Percentiles rank a stretch among this genome's conserved stretches.
These are phyloP conservation scores for Buceros bicornis DNA, from an alignment of 2,797 vertebrate genomes.

Conservation along the genomic window DNA sequence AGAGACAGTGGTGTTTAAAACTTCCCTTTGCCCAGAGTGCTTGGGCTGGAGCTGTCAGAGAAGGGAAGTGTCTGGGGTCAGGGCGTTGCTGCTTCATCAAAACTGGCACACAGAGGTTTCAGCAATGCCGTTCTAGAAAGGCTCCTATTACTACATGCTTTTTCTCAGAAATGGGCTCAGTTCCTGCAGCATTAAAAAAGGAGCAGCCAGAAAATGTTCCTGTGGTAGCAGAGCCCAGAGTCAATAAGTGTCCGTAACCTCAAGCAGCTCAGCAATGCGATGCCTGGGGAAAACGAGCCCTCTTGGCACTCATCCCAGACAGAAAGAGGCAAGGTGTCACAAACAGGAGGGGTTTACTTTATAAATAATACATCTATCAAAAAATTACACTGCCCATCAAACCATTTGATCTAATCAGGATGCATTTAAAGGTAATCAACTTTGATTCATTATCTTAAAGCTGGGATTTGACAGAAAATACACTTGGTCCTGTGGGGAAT, in stretches of 20 bases:
- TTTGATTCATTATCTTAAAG: constrained; percentile 33
- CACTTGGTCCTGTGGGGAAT: neutral
- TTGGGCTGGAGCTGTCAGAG: neutral
- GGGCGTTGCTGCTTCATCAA: neutral
- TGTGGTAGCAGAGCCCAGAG: neutral
- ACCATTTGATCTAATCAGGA: neutral
- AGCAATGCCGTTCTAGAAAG: neutral
- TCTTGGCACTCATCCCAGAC: neutral
- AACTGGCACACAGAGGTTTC: neutral
- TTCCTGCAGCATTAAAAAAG: neutral
- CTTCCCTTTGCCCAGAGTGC: neutral
- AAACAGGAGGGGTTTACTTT: neutral
- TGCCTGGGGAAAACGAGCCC: neutral
- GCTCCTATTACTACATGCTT: neutral
- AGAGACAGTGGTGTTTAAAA: neutral
- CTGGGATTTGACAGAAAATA: constrained; percentile 1
- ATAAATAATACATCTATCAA: neutral
- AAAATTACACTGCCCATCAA: neutral
- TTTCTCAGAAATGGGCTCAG: neutral
- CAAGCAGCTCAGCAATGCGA: neutral
- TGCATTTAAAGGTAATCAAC: neutral
- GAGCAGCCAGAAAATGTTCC: neutral
- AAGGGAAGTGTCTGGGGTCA: neutral
- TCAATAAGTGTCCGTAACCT: neutral
- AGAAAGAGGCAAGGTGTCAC: neutral